Evolutionary conservation across 2,113 vertebrate genomes (phyloP).

Genomic region (Rynchops niger): DNA sequence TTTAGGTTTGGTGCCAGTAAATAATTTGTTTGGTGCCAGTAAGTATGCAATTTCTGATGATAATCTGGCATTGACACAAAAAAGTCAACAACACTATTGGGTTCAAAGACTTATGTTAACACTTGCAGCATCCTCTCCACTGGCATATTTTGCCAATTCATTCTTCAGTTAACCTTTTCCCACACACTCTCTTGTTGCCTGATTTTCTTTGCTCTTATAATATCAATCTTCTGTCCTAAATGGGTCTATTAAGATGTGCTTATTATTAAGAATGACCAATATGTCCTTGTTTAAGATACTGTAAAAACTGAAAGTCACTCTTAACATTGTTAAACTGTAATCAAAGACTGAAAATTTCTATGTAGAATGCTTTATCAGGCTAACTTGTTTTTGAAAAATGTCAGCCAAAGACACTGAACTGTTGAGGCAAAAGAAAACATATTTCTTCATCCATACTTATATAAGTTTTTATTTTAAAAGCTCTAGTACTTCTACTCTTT

Average conservation of each 20-base stretch:
- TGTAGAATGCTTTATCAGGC: not conserved
- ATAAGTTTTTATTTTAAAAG: not conserved
- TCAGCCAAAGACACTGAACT: not conserved
- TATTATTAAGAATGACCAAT: not conserved
- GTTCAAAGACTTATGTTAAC: not conserved
- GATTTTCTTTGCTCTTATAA: not conserved
- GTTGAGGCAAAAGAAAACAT: not conserved
- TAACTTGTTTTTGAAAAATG: conserved; percentile 5
- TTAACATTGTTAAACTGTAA: not conserved
- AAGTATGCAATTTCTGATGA: not conserved
- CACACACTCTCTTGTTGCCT: not conserved
- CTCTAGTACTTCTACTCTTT: not conserved
- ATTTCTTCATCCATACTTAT: not conserved
- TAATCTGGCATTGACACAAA: not conserved
- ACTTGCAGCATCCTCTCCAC: not conserved
- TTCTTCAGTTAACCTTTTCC: conserved; percentile 13
- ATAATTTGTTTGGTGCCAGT: not conserved
- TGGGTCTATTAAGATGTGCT: not conserved
- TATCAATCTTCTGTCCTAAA: not conserved
- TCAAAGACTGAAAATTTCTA: not conserved
- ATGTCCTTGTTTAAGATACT: not conserved
- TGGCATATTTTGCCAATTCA: not conserved
- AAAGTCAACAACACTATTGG: not conserved
- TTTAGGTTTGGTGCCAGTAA: not conserved
- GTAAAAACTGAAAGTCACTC: not conserved